Evolutionary conservation across 2,797 vertebrate genomes (phyloP), one percentile per base, ranked within the genome.

Genomic region (Gastrophryne carolinensis): DNA sequence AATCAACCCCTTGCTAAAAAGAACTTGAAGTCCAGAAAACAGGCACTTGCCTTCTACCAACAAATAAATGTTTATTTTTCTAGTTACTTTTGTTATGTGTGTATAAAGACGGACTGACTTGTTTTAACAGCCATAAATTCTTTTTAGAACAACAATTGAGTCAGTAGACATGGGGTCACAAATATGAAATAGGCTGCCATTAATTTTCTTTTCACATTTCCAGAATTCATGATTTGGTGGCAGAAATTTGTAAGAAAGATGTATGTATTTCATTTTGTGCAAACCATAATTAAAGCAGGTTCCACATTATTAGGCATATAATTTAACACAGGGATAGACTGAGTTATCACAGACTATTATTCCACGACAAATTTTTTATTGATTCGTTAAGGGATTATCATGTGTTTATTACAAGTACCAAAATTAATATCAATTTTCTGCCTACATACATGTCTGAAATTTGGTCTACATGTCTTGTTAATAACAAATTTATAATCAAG

Each of bases 241-340:
- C 81, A 88, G 79, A 84, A 58, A 75, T 87, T 85, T 87, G 73
- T 87, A 87, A 82, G 35, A 83, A 85, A 86, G 87, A 91, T 89
- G 32, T 84, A 88, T 85, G 79, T 66, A 82, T 88, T 90, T 89
- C 86, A 89, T 89, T 88, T 88, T 84, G 82, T 78, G 72, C 81
- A 82, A 81, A 85, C 63, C 63, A 64, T 47, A 82, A 70, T 83
- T 79, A 80, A 30, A 83, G 82, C 35, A 80, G 47, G 71, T 80
- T 84, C 79, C 77, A 80, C 84, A 82, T 79, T 83, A 65, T 81
- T 84, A 83, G 82, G 62, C 73, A 80, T 72, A 73, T 61, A n/a
- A n/a, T n/a, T n/a, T n/a, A n/a, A n/a, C 84, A 74, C 68, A 78
- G 19, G 32, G 77, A 82, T 82, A 53, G 71, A 75, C 58, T 41